Conservation (phyloP, 2,888 invertebrate genomes). For the Galeopsomyia nigrocyanea region DNA sequence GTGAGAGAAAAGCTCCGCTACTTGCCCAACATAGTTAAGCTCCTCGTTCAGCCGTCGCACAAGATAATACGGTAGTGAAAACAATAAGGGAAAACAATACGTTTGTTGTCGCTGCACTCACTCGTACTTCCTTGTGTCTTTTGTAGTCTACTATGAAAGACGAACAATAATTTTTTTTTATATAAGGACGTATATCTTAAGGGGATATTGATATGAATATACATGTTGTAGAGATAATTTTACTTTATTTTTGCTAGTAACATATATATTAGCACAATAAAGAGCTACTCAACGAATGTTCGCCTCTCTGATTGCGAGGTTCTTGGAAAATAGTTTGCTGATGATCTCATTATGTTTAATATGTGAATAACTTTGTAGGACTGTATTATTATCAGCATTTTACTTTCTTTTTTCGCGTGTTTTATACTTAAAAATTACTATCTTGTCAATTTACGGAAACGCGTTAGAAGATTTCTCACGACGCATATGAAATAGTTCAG, state of each 20-base stretch:
- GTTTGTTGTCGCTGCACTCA: not conserved
- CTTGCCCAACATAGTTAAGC: slow-evolving; percentile 69
- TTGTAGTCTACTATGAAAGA: not conserved
- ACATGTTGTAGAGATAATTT: slow-evolving; percentile 27
- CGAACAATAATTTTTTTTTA: slow-evolving; percentile 17
- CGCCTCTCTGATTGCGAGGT: slow-evolving; percentile 6
- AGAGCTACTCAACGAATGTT: slow-evolving; percentile 33
- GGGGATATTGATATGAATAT: slow-evolving; percentile 33
- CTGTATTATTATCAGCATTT: too few relatives aligned
- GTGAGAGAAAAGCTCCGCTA: slow-evolving; percentile 70
- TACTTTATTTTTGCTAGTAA: slow-evolving; percentile 35
- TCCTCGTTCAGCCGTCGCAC: slow-evolving; percentile 64
- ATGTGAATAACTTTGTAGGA: too few relatives aligned
- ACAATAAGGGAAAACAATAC: too few relatives aligned
- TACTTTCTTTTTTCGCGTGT: too few relatives aligned
- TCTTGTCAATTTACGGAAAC: too few relatives aligned
- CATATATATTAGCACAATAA: slow-evolving; percentile 36
- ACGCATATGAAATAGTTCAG: too few relatives aligned
- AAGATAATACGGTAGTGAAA: slow-evolving; percentile 58
- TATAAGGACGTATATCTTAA: slow-evolving; percentile 35
- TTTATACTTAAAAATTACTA: too few relatives aligned
- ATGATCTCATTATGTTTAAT: too few relatives aligned
- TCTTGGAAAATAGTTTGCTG: too few relatives aligned
- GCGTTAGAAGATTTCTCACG: too few relatives aligned
- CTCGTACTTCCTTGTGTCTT: not conserved